Percentiles rank a stretch among this genome's conserved stretches.
Evolutionary conservation across 2,888 invertebrate genomes (phyloP).

Genomic region (Caenorhabditis sp.): DNA sequence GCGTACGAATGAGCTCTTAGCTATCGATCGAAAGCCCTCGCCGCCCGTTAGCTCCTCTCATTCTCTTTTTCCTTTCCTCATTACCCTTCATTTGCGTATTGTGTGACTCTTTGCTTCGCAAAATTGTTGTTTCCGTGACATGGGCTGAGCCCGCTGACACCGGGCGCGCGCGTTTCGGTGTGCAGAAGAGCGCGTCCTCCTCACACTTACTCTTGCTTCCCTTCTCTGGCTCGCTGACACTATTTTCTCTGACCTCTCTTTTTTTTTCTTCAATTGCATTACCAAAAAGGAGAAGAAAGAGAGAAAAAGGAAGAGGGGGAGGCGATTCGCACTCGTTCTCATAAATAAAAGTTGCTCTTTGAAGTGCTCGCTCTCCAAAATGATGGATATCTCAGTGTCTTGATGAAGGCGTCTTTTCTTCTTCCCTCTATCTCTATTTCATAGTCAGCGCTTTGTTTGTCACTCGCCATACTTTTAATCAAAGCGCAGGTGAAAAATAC

Average conservation of each 20-base stretch:
- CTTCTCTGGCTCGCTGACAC: slow-evolving; percentile 36
- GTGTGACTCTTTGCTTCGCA: slow-evolving; percentile 43
- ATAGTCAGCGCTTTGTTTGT: neutral
- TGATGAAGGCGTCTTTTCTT: slow-evolving; percentile 12
- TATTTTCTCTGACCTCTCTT: slow-evolving; percentile 50
- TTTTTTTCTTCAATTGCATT: slow-evolving; percentile 45
- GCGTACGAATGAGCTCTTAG: slow-evolving; percentile 49
- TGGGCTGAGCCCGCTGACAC: slow-evolving; percentile 1
- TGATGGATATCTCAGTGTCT: slow-evolving; percentile 36
- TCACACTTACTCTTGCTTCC: slow-evolving; percentile 6
- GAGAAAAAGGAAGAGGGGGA: neutral
- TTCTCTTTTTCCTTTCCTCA: slow-evolving; percentile 27
- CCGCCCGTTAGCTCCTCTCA: neutral
- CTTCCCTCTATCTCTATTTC: slow-evolving; percentile 4
- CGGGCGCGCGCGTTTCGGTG: slow-evolving; percentile 20
- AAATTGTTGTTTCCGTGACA: slow-evolving; percentile 35
- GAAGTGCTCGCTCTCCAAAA: slow-evolving; percentile 32
- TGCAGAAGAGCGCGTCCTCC: neutral
- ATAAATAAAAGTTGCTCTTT: slow-evolving; percentile 52
- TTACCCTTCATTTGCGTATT: slow-evolving; percentile 52
- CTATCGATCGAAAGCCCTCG: slow-evolving; percentile 37
- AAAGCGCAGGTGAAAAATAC: slow-evolving; percentile 9
- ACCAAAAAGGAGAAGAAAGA: slow-evolving; percentile 36
- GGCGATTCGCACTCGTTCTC: slow-evolving; percentile 43
- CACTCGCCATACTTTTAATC: no score